phyloP scores from a whole-genome alignment of 1,140 invertebrate species.

The Magallana ariakensis region DNA sequence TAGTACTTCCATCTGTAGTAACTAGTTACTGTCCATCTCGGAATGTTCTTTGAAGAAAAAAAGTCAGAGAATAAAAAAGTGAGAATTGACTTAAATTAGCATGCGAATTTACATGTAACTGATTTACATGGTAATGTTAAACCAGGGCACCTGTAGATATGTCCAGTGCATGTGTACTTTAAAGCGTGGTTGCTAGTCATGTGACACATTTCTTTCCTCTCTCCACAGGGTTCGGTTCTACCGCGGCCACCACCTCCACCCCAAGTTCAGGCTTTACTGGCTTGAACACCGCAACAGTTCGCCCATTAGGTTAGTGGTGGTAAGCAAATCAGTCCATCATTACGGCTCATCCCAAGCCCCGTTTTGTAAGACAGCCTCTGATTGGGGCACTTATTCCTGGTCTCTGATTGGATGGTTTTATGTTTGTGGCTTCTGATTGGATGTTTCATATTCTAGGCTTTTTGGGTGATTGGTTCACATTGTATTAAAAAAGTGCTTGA shows the following conservation, averaged over 20 bases:
- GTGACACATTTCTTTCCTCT: neutral
- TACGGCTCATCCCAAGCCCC: slow-evolving; percentile 14
- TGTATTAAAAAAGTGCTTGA: too few relatives aligned
- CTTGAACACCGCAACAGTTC: slow-evolving; percentile 25
- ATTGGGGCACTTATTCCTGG: neutral
- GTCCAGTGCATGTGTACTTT: neutral
- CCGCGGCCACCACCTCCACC: neutral
- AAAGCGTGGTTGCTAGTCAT: neutral
- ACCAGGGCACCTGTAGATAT: too few relatives aligned
- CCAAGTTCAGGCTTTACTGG: neutral
- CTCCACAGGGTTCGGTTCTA: slow-evolving; percentile 6
- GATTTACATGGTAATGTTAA: too few relatives aligned
- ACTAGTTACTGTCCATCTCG: too few relatives aligned
- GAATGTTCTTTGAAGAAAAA: too few relatives aligned
- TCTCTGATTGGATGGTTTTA: slow-evolving; percentile 17
- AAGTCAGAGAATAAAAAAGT: too few relatives aligned
- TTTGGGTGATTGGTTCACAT: neutral
- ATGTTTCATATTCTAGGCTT: neutral
- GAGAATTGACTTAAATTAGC: too few relatives aligned
- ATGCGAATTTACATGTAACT: too few relatives aligned
- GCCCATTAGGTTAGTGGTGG: slow-evolving; percentile 43
- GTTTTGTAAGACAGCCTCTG: neutral
- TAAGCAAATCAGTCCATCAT: slow-evolving; percentile 46
- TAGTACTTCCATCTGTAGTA: too few relatives aligned
- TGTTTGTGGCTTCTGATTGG: neutral